Evolutionary conservation across 2,888 invertebrate species (phyloP).

Genomic region (Philopedon plagiatum): DNA sequence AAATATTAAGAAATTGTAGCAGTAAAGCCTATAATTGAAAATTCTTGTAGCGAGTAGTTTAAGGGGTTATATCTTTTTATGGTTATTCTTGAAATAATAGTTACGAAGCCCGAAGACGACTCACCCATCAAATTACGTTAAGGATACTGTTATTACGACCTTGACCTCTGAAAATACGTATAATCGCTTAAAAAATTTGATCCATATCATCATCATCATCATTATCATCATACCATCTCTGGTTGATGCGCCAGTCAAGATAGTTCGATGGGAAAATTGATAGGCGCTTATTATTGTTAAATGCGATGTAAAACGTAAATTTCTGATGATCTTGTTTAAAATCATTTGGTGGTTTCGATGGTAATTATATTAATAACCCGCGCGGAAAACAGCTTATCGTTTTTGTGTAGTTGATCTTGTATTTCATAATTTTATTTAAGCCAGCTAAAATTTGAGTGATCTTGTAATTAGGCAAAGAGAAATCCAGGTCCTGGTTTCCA

Average conservation of each 20-base stretch:
- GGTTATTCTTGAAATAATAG: constrained; percentile 30
- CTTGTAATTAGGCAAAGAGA: too few species aligned
- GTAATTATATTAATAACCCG: constrained; percentile 19
- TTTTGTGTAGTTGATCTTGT: too few species aligned
- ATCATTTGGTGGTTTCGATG: background rate
- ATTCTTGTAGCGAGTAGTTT: constrained; percentile 17
- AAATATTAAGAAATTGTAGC: constrained; percentile 21
- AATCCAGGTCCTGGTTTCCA: too few species aligned
- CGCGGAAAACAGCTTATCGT: background rate
- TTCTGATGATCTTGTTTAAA: constrained; percentile 14
- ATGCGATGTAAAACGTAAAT: constrained; percentile 28
- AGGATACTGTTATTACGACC: constrained; percentile 35
- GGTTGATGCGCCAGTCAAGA: constrained; percentile 28
- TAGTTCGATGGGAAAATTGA: constrained; percentile 42
- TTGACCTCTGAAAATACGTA: constrained; percentile 34
- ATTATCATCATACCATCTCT: constrained; percentile 33
- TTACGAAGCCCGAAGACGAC: background rate
- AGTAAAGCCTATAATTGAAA: constrained; percentile 24
- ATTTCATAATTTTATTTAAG: too few species aligned
- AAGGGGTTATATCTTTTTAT: constrained; percentile 24
- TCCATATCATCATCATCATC: constrained; percentile 42
- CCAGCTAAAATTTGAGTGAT: too few species aligned
- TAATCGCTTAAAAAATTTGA: constrained; percentile 41
- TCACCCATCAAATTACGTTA: constrained; percentile 32
- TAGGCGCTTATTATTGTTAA: constrained; percentile 36